Evolutionary conservation across 1,140 invertebrate species (phyloP).

Genomic region (Zeugodacus cucurbitae): DNA sequence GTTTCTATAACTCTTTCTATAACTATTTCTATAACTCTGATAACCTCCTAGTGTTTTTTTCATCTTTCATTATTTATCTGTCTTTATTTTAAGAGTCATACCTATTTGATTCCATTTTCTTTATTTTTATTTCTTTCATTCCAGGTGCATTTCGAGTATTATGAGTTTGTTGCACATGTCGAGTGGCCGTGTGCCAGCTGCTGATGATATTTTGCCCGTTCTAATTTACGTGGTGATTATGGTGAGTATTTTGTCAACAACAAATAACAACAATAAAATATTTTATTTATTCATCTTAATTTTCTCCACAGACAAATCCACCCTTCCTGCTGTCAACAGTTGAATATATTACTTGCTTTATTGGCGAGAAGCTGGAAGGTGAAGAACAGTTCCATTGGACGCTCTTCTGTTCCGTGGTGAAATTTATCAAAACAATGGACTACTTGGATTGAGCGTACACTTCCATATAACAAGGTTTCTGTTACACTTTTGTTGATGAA

Average conservation of each 20-base stretch:
- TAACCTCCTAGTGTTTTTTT: no score
- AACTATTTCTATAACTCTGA: no score
- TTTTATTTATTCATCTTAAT: not conserved
- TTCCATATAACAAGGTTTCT: constrained; percentile 16
- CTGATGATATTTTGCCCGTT: constrained; percentile 97
- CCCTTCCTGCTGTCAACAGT: constrained; percentile 94
- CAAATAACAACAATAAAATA: not conserved
- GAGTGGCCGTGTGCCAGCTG: constrained; percentile 84
- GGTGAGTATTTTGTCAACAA: constrained; percentile 67
- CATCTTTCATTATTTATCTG: no score
- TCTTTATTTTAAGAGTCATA: no score
- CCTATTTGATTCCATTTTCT: no score
- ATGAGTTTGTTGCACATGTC: constrained; percentile 92
- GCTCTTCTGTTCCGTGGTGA: constrained; percentile 95
- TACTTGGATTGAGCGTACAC: constrained; percentile 53
- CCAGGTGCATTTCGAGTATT: constrained; percentile 88
- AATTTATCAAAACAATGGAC: constrained; percentile 97
- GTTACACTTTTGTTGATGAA: constrained; percentile 7
- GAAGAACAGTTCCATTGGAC: constrained; percentile 99
- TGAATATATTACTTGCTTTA: constrained; percentile 95
- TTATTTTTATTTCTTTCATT: no score
- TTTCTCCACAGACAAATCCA: constrained; percentile 84
- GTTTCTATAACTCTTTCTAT: no score
- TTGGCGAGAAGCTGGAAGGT: constrained; percentile 83
- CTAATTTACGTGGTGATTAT: constrained; percentile 97